phyloP scores from a whole-genome alignment of 2,797 vertebrate species.

The Lates japonicus region DNA sequence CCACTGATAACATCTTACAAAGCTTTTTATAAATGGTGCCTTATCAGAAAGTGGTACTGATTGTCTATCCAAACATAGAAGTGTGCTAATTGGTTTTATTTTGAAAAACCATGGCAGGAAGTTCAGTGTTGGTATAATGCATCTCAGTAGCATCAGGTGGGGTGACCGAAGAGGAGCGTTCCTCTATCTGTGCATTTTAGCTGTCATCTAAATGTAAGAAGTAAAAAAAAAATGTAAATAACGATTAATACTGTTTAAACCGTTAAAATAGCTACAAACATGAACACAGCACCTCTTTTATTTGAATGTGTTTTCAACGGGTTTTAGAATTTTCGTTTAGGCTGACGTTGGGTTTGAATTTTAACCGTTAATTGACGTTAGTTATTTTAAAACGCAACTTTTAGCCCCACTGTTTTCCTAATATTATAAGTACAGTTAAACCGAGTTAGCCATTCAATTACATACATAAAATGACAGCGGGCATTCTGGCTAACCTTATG shows the following conservation, averaged over 20 bases:
- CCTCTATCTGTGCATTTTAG: no score
- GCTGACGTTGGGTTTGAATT: background rate
- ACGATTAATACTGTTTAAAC: background rate
- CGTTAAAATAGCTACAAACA: fast-evolving
- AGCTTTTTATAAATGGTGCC: background rate
- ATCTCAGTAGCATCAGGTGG: background rate
- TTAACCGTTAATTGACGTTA: background rate
- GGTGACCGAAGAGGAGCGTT: no score
- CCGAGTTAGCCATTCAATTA: background rate
- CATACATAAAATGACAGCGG: background rate
- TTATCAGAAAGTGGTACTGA: background rate
- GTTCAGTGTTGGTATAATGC: background rate
- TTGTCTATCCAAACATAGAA: background rate
- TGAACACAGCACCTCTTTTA: fast-evolving
- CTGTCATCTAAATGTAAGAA: background rate
- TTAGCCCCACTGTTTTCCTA: background rate
- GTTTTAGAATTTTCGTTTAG: background rate
- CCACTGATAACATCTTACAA: background rate
- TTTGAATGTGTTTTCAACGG: background rate
- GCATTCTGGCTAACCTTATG: background rate
- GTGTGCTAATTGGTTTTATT: background rate
- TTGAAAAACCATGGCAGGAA: slow-evolving; percentile 5
- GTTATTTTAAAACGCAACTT: background rate
- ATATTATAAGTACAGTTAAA: background rate
- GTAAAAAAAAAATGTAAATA: background rate